Evolutionary conservation across 2,888 invertebrate species (phyloP).

Genomic region (Amorpha juglandis): DNA sequence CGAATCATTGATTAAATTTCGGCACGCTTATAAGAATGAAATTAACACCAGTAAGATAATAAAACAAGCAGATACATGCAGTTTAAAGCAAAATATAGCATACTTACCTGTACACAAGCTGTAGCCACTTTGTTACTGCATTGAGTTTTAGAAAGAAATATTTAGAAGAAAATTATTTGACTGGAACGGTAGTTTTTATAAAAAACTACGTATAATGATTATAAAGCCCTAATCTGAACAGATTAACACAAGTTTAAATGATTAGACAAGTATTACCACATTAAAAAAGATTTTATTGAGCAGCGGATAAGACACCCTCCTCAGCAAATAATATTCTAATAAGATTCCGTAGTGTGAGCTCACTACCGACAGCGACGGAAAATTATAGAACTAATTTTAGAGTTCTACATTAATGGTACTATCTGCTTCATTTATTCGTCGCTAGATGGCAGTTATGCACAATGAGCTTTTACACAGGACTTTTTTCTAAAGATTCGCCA

Average conservation of each 20-base stretch:
- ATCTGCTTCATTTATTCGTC: not conserved
- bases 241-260: not conserved
- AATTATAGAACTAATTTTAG: not conserved
- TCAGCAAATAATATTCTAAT: constrained; percentile 15
- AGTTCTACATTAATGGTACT: not conserved
- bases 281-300: constrained; percentile 9
- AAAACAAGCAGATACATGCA: not conserved
- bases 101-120: not conserved
- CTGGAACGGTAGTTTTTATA: not conserved
- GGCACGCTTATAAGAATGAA: constrained; percentile 7
- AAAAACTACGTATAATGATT: not conserved
- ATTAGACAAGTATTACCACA: not conserved
- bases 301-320: not conserved
- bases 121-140: not conserved
- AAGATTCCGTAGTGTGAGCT: not conserved
- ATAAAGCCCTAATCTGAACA: not conserved
- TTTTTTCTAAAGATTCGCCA: not conserved
- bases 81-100: not conserved
- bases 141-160: not conserved
- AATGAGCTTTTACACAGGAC: not conserved
- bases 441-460: not conserved
- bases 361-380: not conserved
- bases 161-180: not conserved
- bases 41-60: not conserved
- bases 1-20: constrained; percentile 22